Evolutionary conservation across 2,113 vertebrate species (phyloP).

Genomic region (Upupa epops): DNA sequence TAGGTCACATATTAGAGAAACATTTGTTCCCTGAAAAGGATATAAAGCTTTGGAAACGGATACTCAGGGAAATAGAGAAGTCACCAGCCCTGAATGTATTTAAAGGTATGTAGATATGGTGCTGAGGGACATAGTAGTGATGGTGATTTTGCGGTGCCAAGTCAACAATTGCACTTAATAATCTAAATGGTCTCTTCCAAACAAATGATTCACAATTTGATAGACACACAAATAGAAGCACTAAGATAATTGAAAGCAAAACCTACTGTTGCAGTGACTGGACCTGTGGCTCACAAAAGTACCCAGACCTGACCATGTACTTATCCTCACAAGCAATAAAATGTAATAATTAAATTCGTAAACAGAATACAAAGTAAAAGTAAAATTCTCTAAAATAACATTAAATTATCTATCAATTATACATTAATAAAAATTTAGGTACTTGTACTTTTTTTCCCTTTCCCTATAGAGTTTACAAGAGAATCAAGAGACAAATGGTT

Average conservation of each 20-base stretch:
- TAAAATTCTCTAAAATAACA: background rate
- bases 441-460: background rate
- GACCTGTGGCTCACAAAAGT: background rate
- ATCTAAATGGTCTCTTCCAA: too few relatives aligned
- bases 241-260: background rate
- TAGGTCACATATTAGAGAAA: too few relatives aligned
- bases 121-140: too few relatives aligned
- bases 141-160: too few relatives aligned
- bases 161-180: too few relatives aligned
- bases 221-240: background rate
- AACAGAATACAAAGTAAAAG: background rate
- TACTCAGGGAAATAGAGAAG: too few relatives aligned
- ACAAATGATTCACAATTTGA: background rate
- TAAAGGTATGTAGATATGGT: too few relatives aligned
- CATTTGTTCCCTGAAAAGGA: too few relatives aligned
- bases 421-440: background rate
- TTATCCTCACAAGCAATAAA: background rate
- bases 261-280: background rate
- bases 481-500: conserved; percentile 37
- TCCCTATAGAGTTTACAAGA: background rate
- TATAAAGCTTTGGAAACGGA: too few relatives aligned
- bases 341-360: background rate
- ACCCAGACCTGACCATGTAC: background rate
- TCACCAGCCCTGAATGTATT: too few relatives aligned
- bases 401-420: background rate